Conservation (phyloP, 2,888 invertebrate species). For the Rhogogaster chlorosoma region DNA sequence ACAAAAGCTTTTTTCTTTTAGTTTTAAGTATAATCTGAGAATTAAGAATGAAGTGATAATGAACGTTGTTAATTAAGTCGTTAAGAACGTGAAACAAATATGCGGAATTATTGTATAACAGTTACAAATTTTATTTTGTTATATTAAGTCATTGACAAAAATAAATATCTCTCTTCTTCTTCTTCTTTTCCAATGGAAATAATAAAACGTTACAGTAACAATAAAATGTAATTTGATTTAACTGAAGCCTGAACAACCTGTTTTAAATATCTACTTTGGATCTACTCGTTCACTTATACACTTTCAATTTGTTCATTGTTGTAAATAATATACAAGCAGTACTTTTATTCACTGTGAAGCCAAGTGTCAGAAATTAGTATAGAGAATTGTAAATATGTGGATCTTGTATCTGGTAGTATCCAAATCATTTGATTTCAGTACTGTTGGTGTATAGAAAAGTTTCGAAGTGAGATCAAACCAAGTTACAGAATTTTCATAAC, state of each 20-base stretch:
- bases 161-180: conserved; percentile 38
- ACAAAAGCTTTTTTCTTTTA: not conserved
- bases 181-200: conserved; percentile 10
- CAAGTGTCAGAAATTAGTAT: not conserved
- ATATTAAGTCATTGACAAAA: conserved; percentile 28
- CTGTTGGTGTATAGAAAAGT: not conserved
- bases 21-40: not conserved
- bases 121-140: conserved; percentile 33
- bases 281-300: not conserved
- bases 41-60: not conserved
- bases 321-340: not conserved
- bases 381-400: not conserved
- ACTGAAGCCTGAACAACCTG: not conserved
- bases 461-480: not conserved
- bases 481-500: not conserved
- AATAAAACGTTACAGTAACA: conserved; percentile 12
- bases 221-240: conserved; percentile 4
- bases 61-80: not conserved
- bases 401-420: not conserved
- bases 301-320: not conserved
- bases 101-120: not conserved
- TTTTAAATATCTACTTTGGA: conserved; percentile 1
- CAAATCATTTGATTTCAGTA: not conserved
- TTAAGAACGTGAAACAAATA: not conserved
- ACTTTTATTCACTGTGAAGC: not conserved